phyloP scores from a whole-genome alignment of 1,140 invertebrate genomes.

The Zaprionus inermis region DNA sequence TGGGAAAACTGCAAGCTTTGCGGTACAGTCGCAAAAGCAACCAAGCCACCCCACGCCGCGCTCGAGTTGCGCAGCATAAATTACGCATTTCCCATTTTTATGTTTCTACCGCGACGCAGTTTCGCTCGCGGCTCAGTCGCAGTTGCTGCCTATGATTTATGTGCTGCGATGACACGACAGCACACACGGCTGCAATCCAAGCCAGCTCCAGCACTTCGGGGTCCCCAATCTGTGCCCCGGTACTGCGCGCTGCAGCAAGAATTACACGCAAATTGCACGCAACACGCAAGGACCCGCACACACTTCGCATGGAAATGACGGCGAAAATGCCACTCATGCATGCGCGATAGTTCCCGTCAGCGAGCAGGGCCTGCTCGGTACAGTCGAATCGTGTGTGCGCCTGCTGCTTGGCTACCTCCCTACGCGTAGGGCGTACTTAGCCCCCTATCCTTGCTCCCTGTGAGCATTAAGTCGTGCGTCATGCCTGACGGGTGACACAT shows the following conservation, averaged over 20 bases:
- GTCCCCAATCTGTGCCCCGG: background rate
- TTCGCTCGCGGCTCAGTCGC: slow-evolving; percentile 39
- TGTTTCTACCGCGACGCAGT: slow-evolving; percentile 66
- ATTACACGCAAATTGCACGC: slow-evolving; percentile 82
- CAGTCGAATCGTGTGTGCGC: too few relatives aligned
- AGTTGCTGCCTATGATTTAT: slow-evolving; percentile 76
- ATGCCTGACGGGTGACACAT: slow-evolving; percentile 67
- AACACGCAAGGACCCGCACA: slow-evolving; percentile 66
- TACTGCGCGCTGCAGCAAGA: slow-evolving; percentile 31
- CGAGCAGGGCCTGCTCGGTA: slow-evolving; percentile 13
- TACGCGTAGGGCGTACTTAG: background rate
- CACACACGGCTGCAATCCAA: slow-evolving; percentile 41
- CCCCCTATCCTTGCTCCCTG: background rate
- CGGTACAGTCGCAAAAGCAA: slow-evolving; percentile 46
- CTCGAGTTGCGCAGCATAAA: slow-evolving; percentile 76
- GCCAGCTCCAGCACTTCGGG: background rate
- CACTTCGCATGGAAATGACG: slow-evolving; percentile 72
- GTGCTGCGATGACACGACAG: slow-evolving; percentile 75
- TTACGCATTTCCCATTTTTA: slow-evolving; percentile 72
- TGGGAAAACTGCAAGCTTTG: slow-evolving; percentile 75
- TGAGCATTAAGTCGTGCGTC: slow-evolving; percentile 72
- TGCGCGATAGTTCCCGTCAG: slow-evolving; percentile 70
- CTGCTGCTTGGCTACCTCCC: background rate
- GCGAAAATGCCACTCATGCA: slow-evolving; percentile 73
- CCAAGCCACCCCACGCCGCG: slow-evolving; percentile 31